Conservation (phyloP, 2,113 vertebrate genomes). For the Rousettus leschenaultii region DNA sequence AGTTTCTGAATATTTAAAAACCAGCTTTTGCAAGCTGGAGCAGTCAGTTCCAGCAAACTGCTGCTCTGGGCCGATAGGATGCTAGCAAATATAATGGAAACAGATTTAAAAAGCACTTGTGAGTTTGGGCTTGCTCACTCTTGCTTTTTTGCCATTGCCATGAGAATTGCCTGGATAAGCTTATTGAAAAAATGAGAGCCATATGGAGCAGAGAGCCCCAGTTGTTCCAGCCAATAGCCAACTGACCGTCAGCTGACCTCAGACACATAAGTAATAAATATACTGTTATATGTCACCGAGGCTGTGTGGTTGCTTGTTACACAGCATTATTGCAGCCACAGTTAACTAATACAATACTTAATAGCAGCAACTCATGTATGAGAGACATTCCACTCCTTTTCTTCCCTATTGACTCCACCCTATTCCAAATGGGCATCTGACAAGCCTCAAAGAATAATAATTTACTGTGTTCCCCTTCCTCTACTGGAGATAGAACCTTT, state of each 20-base stretch:
- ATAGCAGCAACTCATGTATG: background rate
- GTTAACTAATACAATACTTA: background rate
- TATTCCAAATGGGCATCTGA: background rate
- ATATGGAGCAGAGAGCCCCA: background rate
- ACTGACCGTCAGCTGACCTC: background rate
- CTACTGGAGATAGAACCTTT: background rate
- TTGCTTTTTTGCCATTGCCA: background rate
- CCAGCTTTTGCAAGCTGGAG: background rate
- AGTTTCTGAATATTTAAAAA: background rate
- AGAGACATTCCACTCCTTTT: background rate
- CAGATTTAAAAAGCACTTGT: background rate
- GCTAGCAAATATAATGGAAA: background rate
- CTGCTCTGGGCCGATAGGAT: background rate
- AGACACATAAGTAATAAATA: background rate
- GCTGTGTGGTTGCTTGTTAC: background rate
- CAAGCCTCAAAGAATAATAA: background rate
- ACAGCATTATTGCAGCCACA: background rate
- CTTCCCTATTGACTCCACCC: background rate
- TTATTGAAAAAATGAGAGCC: background rate
- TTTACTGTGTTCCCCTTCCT: fast-evolving
- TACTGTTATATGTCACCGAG: background rate
- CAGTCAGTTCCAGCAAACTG: background rate
- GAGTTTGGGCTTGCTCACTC: background rate
- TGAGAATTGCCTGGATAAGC: background rate
- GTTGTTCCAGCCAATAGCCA: background rate